These are phyloP conservation scores for Dysmachus trigonus DNA, from an alignment of 2,888 invertebrate genomes.

Conservation along the genomic window DNA sequence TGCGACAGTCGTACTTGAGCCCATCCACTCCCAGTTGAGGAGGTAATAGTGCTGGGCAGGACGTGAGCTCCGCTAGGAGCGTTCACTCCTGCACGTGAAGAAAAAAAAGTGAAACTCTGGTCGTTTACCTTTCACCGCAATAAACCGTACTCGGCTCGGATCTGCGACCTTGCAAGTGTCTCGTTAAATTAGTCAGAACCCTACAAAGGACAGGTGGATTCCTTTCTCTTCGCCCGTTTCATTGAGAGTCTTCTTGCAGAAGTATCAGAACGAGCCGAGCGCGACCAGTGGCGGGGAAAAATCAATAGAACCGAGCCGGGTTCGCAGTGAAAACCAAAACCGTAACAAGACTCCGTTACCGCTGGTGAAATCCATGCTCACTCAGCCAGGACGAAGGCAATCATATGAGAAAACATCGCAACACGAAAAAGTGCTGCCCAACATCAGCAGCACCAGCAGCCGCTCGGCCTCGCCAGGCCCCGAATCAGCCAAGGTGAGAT, in stretches of 20 bases:
- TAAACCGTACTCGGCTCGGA: background rate
- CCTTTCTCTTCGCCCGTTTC: background rate
- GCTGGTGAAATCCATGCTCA: constrained; percentile 41
- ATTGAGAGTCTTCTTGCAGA: constrained; percentile 2
- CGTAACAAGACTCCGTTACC: constrained; percentile 44
- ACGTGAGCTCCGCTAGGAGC: background rate
- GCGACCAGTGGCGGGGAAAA: background rate
- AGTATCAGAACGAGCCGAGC: background rate
- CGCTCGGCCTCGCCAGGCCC: background rate
- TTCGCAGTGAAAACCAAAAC: constrained; percentile 42
- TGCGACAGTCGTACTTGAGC: background rate
- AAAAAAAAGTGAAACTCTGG: constrained; percentile 28
- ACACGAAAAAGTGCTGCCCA: constrained; percentile 4
- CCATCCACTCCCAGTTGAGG: background rate
- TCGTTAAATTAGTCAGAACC: constrained; percentile 24
- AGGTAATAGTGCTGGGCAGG: background rate
- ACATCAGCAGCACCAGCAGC: background rate
- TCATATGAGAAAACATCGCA: constrained; percentile 30
- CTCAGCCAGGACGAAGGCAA: constrained; percentile 41
- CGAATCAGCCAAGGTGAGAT: constrained; percentile 39
- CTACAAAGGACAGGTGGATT: constrained; percentile 35
- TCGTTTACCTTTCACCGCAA: constrained; percentile 20
- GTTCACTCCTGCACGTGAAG: background rate
- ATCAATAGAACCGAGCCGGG: background rate
- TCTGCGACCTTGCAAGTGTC: constrained; percentile 19